Evolutionary conservation across 2,113 vertebrate species (phyloP).

Genomic region (Capreolus pygargus): DNA sequence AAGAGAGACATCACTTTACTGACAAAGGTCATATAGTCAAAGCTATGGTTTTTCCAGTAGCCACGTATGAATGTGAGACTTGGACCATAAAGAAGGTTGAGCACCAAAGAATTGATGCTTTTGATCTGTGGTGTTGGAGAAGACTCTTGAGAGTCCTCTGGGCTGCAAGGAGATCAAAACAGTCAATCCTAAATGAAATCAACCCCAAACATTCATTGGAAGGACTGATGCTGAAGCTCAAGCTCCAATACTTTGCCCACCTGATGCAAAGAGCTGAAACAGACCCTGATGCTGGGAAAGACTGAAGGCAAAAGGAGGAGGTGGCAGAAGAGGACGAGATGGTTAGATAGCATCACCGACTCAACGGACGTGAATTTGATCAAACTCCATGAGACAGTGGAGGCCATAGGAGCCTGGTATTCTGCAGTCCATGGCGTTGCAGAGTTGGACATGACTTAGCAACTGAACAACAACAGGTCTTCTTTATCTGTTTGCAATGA

Average conservation of each 20-base stretch:
- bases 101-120: background rate
- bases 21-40: background rate
- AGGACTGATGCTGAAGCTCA: background rate
- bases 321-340: background rate
- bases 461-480: background rate
- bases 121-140: background rate
- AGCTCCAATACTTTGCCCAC: background rate
- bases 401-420: background rate
- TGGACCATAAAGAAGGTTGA: background rate
- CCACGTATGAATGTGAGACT: background rate
- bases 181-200: background rate
- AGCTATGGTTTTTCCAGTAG: background rate
- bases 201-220: background rate
- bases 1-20: background rate
- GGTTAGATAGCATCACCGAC: background rate
- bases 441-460: background rate
- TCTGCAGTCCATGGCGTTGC: background rate
- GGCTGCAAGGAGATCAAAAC: background rate
- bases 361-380: background rate
- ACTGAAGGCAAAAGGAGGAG: background rate
- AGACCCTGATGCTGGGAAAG: background rate
- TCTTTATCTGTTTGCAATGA: background rate
- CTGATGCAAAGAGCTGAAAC: background rate
- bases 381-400: background rate
- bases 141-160: background rate